Evolutionary conservation across 1,140 invertebrate species (phyloP).

Genomic region (Halyomorpha halys): DNA sequence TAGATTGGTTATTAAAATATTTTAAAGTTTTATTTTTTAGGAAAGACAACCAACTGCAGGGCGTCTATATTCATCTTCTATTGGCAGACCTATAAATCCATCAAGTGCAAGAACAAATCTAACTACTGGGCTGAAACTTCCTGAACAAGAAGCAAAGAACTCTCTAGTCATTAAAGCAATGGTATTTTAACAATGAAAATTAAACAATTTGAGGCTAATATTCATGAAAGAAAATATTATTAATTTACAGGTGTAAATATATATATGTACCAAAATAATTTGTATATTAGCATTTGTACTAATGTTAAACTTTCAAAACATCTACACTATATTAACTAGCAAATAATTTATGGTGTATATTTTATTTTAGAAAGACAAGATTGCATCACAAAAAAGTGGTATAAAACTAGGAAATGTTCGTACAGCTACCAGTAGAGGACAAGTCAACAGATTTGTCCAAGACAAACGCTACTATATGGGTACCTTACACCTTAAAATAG

Average conservation of each 20-base stretch:
- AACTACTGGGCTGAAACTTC: not conserved
- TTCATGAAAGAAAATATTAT: too few species aligned
- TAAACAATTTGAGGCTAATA: too few species aligned
- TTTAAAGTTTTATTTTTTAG: too few species aligned
- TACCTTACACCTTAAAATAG: slow-evolving; percentile 8
- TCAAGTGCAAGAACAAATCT: not conserved
- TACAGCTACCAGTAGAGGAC: slow-evolving; percentile 4
- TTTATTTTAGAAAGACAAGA: slow-evolving; percentile 9
- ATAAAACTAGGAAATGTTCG: not conserved
- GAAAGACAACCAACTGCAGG: too few species aligned
- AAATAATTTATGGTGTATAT: not conserved
- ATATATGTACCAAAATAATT: too few species aligned
- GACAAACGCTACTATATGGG: slow-evolving; percentile 5
- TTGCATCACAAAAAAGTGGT: slow-evolving; percentile 3
- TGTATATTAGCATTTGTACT: too few species aligned
- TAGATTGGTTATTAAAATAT: too few species aligned
- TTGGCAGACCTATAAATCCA: not conserved
- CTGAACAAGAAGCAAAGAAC: not conserved
- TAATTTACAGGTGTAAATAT: too few species aligned
- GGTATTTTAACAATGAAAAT: not conserved
- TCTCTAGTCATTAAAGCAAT: slow-evolving; percentile 10
- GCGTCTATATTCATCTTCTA: too few species aligned
- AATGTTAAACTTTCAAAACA: too few species aligned
- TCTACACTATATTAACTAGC: too few species aligned
- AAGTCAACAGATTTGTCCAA: slow-evolving; percentile 6